Evolutionary conservation across 2,888 invertebrate genomes (phyloP).

Genomic region (Diaperis boleti): DNA sequence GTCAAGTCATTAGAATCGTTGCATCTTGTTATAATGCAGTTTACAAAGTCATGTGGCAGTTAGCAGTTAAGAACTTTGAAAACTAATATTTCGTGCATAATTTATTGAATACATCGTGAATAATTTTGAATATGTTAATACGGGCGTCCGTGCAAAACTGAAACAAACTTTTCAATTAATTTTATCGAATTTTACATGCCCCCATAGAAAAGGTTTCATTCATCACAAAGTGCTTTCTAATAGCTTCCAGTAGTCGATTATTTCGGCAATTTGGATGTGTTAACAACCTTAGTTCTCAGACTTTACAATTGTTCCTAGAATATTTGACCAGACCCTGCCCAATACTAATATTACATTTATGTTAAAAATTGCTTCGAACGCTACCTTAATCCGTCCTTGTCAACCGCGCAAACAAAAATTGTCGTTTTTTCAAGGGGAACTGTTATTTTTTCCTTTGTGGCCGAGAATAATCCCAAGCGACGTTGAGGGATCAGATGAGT

Average conservation of each 20-base stretch:
- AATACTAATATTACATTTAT: too few species aligned
- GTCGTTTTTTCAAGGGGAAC: conserved; percentile 9
- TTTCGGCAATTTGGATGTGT: conserved; percentile 51
- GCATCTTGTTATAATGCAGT: conserved; percentile 23
- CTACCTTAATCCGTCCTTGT: conserved; percentile 25
- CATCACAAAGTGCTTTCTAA: conserved; percentile 39
- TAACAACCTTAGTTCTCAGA: conserved; percentile 53
- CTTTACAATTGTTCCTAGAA: too few species aligned
- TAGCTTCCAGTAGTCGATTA: conserved; percentile 36
- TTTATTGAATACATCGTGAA: conserved; percentile 15
- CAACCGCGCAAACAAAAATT: conserved; percentile 20
- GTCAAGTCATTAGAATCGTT: conserved; percentile 25
- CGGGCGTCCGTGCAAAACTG: neutral
- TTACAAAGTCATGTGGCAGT: conserved; percentile 14
- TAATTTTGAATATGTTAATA: conserved; percentile 1
- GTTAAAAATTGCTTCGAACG: too few species aligned
- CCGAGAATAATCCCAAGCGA: conserved; percentile 28
- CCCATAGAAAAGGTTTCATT: conserved; percentile 46
- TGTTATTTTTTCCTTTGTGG: conserved; percentile 8
- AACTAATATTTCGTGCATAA: conserved; percentile 28
- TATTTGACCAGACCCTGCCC: too few species aligned
- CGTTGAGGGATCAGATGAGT: conserved; percentile 28
- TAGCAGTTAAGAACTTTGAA: conserved; percentile 19
- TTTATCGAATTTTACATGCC: conserved; percentile 9
- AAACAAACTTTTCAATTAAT: neutral